phyloP scores from a whole-genome alignment of 2,888 invertebrate species.

The Drosophila nr. perissopoda region DNA sequence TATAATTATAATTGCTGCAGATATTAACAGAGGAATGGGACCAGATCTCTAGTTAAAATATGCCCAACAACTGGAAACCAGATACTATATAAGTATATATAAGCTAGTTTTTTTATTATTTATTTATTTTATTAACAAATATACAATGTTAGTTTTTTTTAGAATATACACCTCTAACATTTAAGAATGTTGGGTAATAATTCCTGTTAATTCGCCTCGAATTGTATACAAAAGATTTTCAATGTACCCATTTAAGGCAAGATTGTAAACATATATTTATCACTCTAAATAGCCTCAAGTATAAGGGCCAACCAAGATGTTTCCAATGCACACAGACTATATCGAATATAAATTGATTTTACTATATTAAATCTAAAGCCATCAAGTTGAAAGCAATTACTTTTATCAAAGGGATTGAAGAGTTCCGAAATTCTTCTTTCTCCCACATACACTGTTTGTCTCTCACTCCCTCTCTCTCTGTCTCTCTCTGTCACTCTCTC shows the following conservation, averaged over 20 bases:
- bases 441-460: neutral
- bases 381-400: slow-evolving; percentile 31
- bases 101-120: neutral
- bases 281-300: neutral
- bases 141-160: neutral
- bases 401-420: slow-evolving; percentile 15
- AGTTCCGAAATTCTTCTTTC: neutral
- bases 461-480: neutral
- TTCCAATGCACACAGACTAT: neutral
- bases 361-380: neutral
- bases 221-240: neutral
- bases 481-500: neutral
- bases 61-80: neutral
- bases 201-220: neutral
- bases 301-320: neutral
- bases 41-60: neutral
- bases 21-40: neutral
- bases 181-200: neutral
- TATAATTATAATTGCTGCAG: slow-evolving; percentile 7
- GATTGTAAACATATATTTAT: neutral
- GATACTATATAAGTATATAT: neutral
- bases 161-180: neutral
- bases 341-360: neutral
- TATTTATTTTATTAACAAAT: neutral
- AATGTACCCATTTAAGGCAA: neutral